phyloP scores from a whole-genome alignment of 1,140 invertebrate genomes.

The Galleria mellonella region DNA sequence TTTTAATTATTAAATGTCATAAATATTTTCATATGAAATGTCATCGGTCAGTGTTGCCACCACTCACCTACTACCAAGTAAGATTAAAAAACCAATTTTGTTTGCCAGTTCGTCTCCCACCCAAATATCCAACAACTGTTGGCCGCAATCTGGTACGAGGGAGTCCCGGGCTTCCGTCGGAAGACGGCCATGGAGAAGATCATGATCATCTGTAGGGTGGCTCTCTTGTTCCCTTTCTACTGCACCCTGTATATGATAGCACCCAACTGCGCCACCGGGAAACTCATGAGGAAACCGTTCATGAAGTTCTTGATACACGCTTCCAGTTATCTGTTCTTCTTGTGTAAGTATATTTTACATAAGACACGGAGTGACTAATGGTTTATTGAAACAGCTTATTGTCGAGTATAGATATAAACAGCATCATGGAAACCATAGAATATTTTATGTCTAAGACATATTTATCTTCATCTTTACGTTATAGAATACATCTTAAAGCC shows the following conservation, averaged over 20 bases:
- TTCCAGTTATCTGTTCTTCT: slow-evolving; percentile 93
- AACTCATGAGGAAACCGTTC: slow-evolving; percentile 90
- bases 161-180: slow-evolving; percentile 89
- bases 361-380: too few relatives aligned
- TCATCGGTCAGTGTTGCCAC: too few relatives aligned
- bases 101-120: slow-evolving; percentile 90
- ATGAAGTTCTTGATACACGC: slow-evolving; percentile 96
- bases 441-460: too few relatives aligned
- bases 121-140: slow-evolving; percentile 94
- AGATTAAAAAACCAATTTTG: neutral
- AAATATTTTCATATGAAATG: too few relatives aligned
- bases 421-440: too few relatives aligned
- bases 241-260: slow-evolving; percentile 87
- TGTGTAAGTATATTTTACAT: slow-evolving; percentile 78
- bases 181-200: slow-evolving; percentile 82
- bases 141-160: slow-evolving; percentile 94
- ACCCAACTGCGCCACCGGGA: slow-evolving; percentile 84
- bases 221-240: slow-evolving; percentile 89
- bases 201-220: slow-evolving; percentile 83
- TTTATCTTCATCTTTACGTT: too few relatives aligned
- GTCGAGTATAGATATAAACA: too few relatives aligned
- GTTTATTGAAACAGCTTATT: too few relatives aligned
- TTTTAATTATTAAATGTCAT: too few relatives aligned
- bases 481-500: too few relatives aligned
- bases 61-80: too few relatives aligned